Evolutionary conservation across 2,797 vertebrate species (phyloP), one percentile per base, ranked within the genome.

Genomic region (Acrossocheilus fasciatus): DNA sequence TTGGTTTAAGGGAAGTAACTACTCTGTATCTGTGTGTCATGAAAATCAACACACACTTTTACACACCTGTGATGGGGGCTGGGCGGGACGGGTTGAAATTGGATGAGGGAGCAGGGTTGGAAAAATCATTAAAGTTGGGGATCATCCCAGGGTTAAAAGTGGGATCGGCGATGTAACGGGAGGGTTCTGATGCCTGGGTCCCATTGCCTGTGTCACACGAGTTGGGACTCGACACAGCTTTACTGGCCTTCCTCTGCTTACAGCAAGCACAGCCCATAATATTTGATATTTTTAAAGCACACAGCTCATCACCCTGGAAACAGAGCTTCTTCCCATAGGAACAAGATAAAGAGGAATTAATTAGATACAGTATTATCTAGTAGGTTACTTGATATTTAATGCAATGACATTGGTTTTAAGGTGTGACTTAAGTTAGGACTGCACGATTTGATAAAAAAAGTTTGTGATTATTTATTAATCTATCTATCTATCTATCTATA

Each of bases 201-300:
- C 78, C 85, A 76, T 89, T 90, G 62, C 90, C 90, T 52, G 50
- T 2, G 30, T 87, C 82, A 68, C 90, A 91, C 2, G 78, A n/a
- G 76, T 93, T 93, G 73, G 14, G 20, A 90, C 91, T 93, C 90
- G 90, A 64, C 86, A 68, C 78, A 11, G 81, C 73, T 92, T 96
- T 96, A 91, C 88, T 70, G 1, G 94, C 90, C 89, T 92, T 94
- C 85, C 93, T 95, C 94, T 97, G 96, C 92, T 99, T 99, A 94
- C 98, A 99, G 94, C 96, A 97, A 93, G 95, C 94, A 88, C 98
- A 99, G 96, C 98, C 98, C 98, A 99, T 99, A 92, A 93, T 95
- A 94, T 85, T 84, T 30, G 34, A 80, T 87, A 34, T 84, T 88
- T 69, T 91, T 73, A 91, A 74, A 86, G 69, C 87, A 74, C 74